These are phyloP conservation scores for Lethenteron reissneri DNA, from an alignment of 2,113 vertebrate genomes.

Conservation along the genomic window DNA sequence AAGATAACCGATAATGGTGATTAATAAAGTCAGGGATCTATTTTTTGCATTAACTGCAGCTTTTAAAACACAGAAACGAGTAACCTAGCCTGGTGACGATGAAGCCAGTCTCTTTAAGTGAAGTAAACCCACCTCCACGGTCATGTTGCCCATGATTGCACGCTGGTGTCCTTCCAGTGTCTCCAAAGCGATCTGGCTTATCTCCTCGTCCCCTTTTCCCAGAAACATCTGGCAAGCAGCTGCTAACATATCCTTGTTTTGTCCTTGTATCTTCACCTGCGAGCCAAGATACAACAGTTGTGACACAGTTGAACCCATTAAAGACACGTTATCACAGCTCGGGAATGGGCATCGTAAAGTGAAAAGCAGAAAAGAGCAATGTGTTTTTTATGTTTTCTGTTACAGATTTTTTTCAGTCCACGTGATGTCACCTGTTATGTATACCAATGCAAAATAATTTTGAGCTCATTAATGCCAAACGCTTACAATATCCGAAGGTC, in stretches of 20 bases:
- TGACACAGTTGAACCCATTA: background rate
- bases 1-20: too few relatives aligned
- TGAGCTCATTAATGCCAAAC: too few relatives aligned
- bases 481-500: too few relatives aligned
- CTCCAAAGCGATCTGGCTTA: slow-evolving; percentile 61
- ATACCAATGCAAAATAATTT: too few relatives aligned
- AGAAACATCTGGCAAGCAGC: slow-evolving; percentile 91
- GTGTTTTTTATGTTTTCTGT: background rate
- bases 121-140: slow-evolving; percentile 44
- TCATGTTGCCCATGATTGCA: slow-evolving; percentile 88
- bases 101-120: too few relatives aligned
- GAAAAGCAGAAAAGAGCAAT: background rate
- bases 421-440: too few relatives aligned
- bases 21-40: too few relatives aligned
- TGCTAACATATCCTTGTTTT: slow-evolving; percentile 89
- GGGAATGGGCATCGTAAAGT: too few relatives aligned
- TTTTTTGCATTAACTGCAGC: too few relatives aligned
- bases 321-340: too few relatives aligned
- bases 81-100: too few relatives aligned
- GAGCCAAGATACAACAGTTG: background rate
- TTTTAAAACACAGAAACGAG: too few relatives aligned
- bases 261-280: slow-evolving; percentile 85
- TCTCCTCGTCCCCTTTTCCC: slow-evolving; percentile 58
- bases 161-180: slow-evolving; percentile 81
- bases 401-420: background rate